These are phyloP conservation scores for Bergia sp. DNA, from an alignment of 92 coral and sea anemone species.

Conservation along the genomic window DNA sequence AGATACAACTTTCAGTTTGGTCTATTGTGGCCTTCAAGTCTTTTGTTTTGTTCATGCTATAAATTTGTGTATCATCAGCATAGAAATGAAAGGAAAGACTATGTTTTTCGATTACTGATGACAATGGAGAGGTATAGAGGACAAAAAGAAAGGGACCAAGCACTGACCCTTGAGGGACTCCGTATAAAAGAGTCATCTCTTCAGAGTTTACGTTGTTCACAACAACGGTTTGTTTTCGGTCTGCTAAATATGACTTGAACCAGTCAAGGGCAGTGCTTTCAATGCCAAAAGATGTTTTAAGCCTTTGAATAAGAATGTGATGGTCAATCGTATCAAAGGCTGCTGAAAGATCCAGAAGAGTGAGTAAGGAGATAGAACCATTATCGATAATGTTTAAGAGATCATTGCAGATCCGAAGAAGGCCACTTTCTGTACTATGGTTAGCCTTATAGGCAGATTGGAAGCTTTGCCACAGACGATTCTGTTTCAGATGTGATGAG, in stretches of 20 bases:
- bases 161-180: constrained; percentile 37
- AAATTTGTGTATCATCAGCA: constrained; percentile 7
- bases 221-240: constrained; percentile 17
- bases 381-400: background rate
- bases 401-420: background rate
- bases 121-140: background rate
- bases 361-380: background rate
- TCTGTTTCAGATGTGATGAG: background rate
- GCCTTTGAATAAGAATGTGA: background rate
- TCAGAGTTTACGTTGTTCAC: background rate
- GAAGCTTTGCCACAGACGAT: background rate
- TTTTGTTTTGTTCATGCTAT: background rate
- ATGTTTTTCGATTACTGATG: background rate
- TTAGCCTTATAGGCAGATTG: constrained; percentile 2
- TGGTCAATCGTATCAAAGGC: no score
- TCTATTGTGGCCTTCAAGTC: background rate
- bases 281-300: constrained; percentile 1
- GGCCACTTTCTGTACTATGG: background rate
- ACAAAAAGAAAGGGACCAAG: constrained; percentile 21
- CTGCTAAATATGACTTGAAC: constrained; percentile 15
- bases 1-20: background rate
- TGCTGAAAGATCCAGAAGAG: background rate
- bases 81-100: background rate
- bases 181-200: background rate
- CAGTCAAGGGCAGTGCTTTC: background rate